Conservation (phyloP, 1,140 invertebrate species). For the Nilaparvata lugens region DNA sequence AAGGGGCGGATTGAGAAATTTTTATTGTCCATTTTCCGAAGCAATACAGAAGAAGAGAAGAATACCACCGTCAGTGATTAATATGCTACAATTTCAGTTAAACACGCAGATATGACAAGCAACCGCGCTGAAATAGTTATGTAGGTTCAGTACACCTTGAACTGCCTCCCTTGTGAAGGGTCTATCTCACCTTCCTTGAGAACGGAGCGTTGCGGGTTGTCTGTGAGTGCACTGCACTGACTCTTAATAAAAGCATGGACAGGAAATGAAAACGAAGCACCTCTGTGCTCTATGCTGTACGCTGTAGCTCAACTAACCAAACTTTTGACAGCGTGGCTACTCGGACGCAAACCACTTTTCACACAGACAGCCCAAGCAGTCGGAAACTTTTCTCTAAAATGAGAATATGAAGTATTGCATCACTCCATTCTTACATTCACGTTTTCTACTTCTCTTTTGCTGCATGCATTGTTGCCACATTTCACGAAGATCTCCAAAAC, state of each 20-base stretch:
- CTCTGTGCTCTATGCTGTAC: conserved; percentile 3
- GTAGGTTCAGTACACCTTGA: no score
- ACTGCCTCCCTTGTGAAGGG: no score
- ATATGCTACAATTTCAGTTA: no score
- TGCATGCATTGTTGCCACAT: not conserved
- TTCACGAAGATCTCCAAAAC: no score
- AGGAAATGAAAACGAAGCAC: conserved; percentile 8
- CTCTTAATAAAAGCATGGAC: conserved; percentile 6
- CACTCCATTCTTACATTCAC: not conserved
- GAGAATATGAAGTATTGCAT: conserved; percentile 1
- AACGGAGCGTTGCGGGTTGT: not conserved
- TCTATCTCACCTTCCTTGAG: no score
- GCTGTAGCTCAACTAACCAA: not conserved
- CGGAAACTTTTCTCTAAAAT: conserved; percentile 4
- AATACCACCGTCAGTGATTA: no score
- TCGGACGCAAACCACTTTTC: not conserved
- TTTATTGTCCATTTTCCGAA: no score
- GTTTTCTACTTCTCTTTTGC: not conserved
- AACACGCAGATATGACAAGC: no score
- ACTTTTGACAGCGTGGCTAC: not conserved
- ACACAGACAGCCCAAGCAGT: not conserved
- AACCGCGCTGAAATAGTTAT: no score
- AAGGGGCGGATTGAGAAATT: no score
- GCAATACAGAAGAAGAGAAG: no score
- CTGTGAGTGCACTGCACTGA: not conserved